Percentiles rank a stretch among this genome's conserved stretches.
Evolutionary conservation across 2,113 vertebrate genomes (phyloP).

Genomic region (Delphinus delphis): DNA sequence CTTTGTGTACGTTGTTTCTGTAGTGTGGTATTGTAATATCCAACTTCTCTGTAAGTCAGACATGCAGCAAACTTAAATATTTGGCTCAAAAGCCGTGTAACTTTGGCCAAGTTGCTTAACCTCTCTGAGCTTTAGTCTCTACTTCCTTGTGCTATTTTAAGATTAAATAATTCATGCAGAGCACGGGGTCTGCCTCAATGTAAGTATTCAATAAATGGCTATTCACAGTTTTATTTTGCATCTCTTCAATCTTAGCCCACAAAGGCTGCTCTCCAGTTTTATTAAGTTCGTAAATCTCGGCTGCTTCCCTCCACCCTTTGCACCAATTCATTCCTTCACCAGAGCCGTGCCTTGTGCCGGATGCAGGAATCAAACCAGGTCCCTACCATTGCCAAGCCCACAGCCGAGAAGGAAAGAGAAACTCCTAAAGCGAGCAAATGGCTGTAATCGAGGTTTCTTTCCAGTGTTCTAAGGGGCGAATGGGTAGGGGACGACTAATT

Average conservation of each 20-base stretch:
- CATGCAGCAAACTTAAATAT: slow-evolving; percentile 23
- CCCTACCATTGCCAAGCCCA: not conserved
- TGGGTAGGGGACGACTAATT: not conserved
- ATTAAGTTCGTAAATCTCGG: not conserved
- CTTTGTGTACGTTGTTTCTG: not conserved
- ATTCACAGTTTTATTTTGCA: not conserved
- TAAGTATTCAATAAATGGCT: not conserved
- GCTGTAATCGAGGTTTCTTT: not conserved
- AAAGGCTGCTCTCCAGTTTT: not conserved
- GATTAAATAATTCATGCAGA: not conserved
- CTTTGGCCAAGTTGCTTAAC: slow-evolving; percentile 4
- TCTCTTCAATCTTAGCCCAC: not conserved
- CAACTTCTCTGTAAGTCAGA: not conserved
- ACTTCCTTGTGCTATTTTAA: not conserved
- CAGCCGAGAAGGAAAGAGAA: not conserved
- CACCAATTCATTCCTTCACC: not conserved
- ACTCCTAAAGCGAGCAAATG: not conserved
- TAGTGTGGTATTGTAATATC: not conserved
- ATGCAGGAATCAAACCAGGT: not conserved
- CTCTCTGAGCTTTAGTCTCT: not conserved
- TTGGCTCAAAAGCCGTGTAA: not conserved
- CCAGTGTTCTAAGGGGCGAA: not conserved
- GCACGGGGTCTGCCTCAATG: not conserved
- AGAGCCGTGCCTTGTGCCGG: too few species aligned
- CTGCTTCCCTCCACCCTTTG: not conserved